Evolutionary conservation across 2,797 vertebrate genomes (phyloP), one percentile per base, ranked within the genome.

Genomic region (Synanceia verrucosa): DNA sequence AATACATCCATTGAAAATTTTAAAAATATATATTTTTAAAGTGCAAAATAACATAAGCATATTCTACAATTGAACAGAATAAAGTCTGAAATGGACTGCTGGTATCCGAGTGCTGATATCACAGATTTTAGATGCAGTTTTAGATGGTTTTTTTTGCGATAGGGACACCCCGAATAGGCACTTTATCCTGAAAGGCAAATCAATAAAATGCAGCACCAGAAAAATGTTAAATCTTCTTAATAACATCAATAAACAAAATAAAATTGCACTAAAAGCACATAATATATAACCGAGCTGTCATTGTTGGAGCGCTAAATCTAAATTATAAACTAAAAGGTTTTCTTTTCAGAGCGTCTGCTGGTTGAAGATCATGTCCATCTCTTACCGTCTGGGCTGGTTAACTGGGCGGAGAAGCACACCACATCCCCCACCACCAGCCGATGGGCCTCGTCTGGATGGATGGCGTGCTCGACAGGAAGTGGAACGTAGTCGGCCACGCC

Each of bases 401-500:
- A 56, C 16, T 86, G 91, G 14, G 87, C 66, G 9, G 58, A 47
- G 47, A 95, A 93, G 82, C 95, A 95, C 67, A 94, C 81, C n/a
- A 95, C 94, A 1, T 99, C 98, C 2, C 97, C 97, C 34, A 97
- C 89, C 48, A 96, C 91, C 70, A 95, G 88, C 6, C 86, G 80
- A 0, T 91, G 89, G 0, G 85, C 62, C 11, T 94, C 90, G 0
- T 93, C 88, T 0, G 96, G 96, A 31, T 90, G 85, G 65, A 99
- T 96, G 82, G 94, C 94, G 14, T 97, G 94, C 2, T 92, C 92
- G 1, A 99, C 97, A 0, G 96, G 97, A 51, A 99, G 83, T 0
- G 97, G 94, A 12, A 99, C 62, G 2, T 95, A 99, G 93, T 99
- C 98, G 0, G 95, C 94, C 70, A 96, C 88, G 0, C 92, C 95